Conservation (phyloP, 2,113 vertebrate species). For the Cricetomys ansorgei region DNA sequence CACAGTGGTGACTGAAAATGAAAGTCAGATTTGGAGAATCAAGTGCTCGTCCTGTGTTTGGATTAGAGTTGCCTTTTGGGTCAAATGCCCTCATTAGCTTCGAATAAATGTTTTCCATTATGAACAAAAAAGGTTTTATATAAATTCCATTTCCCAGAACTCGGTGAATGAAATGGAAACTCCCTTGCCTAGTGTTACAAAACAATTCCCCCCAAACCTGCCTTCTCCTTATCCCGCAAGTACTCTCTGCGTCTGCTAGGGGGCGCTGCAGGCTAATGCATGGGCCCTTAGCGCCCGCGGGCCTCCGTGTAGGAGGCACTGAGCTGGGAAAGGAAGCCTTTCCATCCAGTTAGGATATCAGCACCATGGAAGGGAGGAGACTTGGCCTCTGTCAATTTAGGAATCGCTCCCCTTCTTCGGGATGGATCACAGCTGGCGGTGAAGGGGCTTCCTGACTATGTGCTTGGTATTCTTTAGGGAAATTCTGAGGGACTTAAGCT, state of each 20-base stretch:
- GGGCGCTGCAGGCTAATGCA: slow-evolving; percentile 58
- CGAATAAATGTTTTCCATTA: slow-evolving; percentile 69
- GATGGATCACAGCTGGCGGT: not conserved
- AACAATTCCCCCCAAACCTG: not conserved
- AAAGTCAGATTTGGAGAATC: not conserved
- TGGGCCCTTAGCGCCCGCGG: rapidly evolving
- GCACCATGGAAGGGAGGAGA: not conserved
- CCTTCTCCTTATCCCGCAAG: not conserved
- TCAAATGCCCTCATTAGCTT: slow-evolving; percentile 57
- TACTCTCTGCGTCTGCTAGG: slow-evolving; percentile 55
- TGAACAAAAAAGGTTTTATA: slow-evolving; percentile 61
- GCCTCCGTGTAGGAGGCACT: rapidly evolving
- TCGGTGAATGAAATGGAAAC: slow-evolving; percentile 77
- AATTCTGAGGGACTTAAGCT: not conserved
- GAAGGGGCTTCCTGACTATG: not conserved
- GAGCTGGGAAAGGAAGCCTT: not conserved
- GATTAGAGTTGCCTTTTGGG: slow-evolving; percentile 26
- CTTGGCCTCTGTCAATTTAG: not conserved
- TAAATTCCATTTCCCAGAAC: slow-evolving; percentile 79
- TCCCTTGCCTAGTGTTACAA: slow-evolving; percentile 67
- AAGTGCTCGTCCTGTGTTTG: slow-evolving; percentile 3
- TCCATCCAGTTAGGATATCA: not conserved
- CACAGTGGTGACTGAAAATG: not conserved
- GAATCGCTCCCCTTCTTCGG: not conserved
- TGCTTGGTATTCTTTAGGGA: not conserved